Conservation (phyloP, 2,797 vertebrate species). For the Phataginus tricuspis region DNA sequence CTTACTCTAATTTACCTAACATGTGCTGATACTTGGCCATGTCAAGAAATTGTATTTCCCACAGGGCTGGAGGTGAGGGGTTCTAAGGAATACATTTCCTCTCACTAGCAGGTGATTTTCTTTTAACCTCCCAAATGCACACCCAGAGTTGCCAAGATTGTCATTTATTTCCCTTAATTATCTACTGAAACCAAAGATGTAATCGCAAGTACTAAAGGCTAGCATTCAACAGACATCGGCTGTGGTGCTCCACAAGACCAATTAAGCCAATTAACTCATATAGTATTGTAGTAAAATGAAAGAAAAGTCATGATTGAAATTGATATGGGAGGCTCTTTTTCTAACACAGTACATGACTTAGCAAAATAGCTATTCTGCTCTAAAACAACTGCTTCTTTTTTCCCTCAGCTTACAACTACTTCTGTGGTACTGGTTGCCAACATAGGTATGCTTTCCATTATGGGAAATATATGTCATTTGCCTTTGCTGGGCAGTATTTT, state of each 20-base stretch:
- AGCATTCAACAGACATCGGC: constrained; percentile 42
- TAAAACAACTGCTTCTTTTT: not conserved
- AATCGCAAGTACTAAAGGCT: constrained; percentile 50
- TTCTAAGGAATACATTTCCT: not conserved
- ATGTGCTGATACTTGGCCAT: not conserved
- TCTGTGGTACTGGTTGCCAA: not conserved
- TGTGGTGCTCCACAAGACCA: not conserved
- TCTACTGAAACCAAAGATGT: constrained; percentile 41
- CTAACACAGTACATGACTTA: not conserved
- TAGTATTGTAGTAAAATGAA: not conserved
- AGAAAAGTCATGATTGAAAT: constrained; percentile 31
- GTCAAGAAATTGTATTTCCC: constrained; percentile 13
- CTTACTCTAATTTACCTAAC: not conserved
- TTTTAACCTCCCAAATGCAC: constrained; percentile 35
- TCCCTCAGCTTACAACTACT: not conserved
- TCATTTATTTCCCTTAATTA: constrained; percentile 54
- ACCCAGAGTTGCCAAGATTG: not conserved
- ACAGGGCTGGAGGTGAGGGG: not conserved
- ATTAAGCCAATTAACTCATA: constrained; percentile 56
- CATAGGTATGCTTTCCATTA: not conserved
- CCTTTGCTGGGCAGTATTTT: not conserved
- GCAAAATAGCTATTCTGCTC: not conserved
- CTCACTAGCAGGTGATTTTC: not conserved
- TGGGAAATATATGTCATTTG: not conserved
- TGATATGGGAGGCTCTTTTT: not conserved